Base-by-base conservation (phyloP, 1,140 invertebrate species). In the Arctopsyche grandis region DNA sequence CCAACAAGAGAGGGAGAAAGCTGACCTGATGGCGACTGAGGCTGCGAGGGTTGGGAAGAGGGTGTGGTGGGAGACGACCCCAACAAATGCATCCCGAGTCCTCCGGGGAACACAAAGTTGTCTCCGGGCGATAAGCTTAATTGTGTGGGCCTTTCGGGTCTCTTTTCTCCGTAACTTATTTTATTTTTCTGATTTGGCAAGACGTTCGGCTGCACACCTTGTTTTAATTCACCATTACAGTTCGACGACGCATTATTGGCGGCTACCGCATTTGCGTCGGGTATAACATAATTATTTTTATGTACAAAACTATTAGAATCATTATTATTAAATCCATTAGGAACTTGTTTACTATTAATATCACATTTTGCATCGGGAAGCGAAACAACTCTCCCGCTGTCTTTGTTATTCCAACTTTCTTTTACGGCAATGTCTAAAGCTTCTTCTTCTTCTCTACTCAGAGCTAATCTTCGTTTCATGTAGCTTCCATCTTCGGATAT, bases 371-470 rank as follows among this genome's bases (percentile, higher is more conserved):
- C 66, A 71, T 75, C 38, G 52, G 38, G 19, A 22, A 16, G 16
- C 14, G 76, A 56, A 14, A 69, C 44, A 26, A 60, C 14, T 48
- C 52, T 71, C 38, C 70, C 78, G 21, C 9, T 56, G 10, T 74
- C 58, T 38, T 63, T 38, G 19, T 19, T 73, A 19, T n/a, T 69
- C 56, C 73, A 58, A 26, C 79, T 79, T 38, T 79, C 75, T 58
- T 80, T 80, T 24, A 38, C 56, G 26, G 79, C 43, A 48, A 76
- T 58, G 26, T 52, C 73, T 86, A 89, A 87, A 81, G 87, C 88
- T 85, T 89, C 88, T 86, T 88, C 88, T 84, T 89, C 86, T 84
- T 89, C 88, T 84, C 87, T 87, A 85, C 88, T 89, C 85, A 89
- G 87, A 84, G 87, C 88, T 85, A 88, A 88, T 83, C 88, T 87